Base-by-base conservation (phyloP, 2,888 invertebrate genomes). In the Rhynchonema sp. region DNA sequence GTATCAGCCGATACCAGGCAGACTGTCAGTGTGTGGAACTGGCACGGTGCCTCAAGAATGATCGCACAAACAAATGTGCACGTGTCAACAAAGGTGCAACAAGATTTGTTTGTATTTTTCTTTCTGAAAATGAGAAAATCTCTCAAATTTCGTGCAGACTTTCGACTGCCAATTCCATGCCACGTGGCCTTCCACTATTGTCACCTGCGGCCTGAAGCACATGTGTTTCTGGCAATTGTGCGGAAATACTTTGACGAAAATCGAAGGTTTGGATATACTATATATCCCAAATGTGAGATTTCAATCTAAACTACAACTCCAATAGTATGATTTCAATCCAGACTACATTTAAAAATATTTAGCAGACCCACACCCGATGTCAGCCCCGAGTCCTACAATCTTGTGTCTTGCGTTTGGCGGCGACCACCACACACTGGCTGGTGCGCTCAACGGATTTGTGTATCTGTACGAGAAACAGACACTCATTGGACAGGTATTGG, bases 301-400 rank as follows among this genome's bases (percentile, higher is more conserved):
- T n/a, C n/a, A n/a, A n/a, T n/a, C n/a, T n/a, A n/a, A n/a, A n/a
- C n/a, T n/a, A n/a, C n/a, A n/a, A n/a, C n/a, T n/a, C n/a, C n/a
- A n/a, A n/a, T n/a, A n/a, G n/a, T n/a, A n/a, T n/a, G n/a, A n/a
- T n/a, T n/a, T n/a, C n/a, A n/a, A n/a, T n/a, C n/a, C n/a, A n/a
- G n/a, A n/a, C n/a, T n/a, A n/a, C n/a, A n/a, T n/a, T n/a, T n/a
- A n/a, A n/a, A n/a, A n/a, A n/a, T n/a, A n/a, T n/a, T n/a, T n/a
- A n/a, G n/a, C n/a, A n/a, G n/a, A n/a, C n/a, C n/a, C n/a, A n/a
- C n/a, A n/a, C n/a, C n/a, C n/a, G n/a, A n/a, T n/a, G n/a, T n/a
- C n/a, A n/a, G n/a, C n/a, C n/a, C n/a, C n/a, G n/a, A n/a, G n/a
- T 73, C 75, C 29, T 75, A 75, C 62, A 73, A 71, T 63, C 67